Evolutionary conservation across 1,140 invertebrate genomes (phyloP).

Genomic region (Eriocheir sinensis): DNA sequence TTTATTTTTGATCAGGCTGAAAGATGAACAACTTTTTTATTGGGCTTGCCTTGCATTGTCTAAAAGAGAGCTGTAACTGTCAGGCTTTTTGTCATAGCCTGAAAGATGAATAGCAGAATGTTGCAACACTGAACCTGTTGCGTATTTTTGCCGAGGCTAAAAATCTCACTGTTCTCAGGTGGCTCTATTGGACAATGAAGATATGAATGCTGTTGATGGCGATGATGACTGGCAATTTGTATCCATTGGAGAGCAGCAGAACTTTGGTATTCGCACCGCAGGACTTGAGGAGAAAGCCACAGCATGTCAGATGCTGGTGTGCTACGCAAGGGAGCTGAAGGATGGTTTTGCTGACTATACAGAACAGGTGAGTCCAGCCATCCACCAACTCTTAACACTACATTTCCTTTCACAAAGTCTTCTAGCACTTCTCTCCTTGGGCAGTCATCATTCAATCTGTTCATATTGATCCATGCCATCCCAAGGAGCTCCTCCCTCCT

Average conservation of each 20-base stretch:
- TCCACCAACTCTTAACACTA: too few relatives aligned
- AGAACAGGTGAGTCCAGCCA: constrained; percentile 83
- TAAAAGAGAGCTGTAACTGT: too few relatives aligned
- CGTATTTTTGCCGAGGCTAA: neutral
- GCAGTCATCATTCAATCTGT: too few relatives aligned
- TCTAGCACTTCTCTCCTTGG: too few relatives aligned
- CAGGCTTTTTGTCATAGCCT: neutral
- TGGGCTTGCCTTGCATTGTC: too few relatives aligned
- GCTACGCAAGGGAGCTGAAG: constrained; percentile 98
- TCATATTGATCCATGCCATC: too few relatives aligned
- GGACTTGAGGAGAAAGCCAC: constrained; percentile 99
- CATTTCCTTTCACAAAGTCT: too few relatives aligned
- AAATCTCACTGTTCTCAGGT: constrained; percentile 83
- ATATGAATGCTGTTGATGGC: constrained; percentile 86
- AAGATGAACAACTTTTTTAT: too few relatives aligned
- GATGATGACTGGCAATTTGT: constrained; percentile 99
- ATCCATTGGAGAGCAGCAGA: constrained; percentile 97
- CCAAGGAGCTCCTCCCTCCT: too few relatives aligned
- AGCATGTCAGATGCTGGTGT: constrained; percentile 99
- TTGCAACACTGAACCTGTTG: too few relatives aligned
- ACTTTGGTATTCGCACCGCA: constrained; percentile 94
- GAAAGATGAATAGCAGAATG: too few relatives aligned
- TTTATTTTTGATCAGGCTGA: too few relatives aligned
- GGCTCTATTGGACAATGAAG: constrained; percentile 96
- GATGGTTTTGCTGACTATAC: constrained; percentile 97